These are phyloP conservation scores for Actias luna DNA, from an alignment of 2,888 invertebrate species.

Conservation along the genomic window DNA sequence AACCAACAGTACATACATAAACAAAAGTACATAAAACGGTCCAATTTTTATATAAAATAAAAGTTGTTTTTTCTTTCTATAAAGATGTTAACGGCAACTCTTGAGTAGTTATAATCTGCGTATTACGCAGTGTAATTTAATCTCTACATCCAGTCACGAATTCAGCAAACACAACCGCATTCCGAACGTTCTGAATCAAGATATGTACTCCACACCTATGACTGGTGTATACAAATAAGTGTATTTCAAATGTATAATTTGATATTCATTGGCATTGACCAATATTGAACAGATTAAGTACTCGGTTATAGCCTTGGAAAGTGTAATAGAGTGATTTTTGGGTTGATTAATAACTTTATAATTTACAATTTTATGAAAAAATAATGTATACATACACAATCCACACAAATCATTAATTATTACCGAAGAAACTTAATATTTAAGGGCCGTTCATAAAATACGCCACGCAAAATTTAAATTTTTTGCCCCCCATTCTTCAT, in stretches of 20 bases:
- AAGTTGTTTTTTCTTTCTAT: not conserved
- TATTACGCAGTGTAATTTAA: conserved; percentile 47
- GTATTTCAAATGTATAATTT: not conserved
- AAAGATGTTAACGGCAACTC: conserved; percentile 1
- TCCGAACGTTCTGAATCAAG: conserved; percentile 29
- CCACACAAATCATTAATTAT: too few species aligned
- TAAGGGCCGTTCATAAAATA: too few species aligned
- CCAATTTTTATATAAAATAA: too few species aligned
- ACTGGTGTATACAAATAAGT: not conserved
- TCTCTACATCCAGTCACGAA: conserved; percentile 37
- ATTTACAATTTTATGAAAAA: too few species aligned
- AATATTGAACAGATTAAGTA: not conserved
- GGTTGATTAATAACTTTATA: conserved; percentile 14
- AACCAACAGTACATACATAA: too few species aligned
- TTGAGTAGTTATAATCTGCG: conserved; percentile 21
- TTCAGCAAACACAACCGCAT: conserved; percentile 48
- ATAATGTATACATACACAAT: too few species aligned
- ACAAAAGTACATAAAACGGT: too few species aligned
- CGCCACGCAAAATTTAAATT: too few species aligned
- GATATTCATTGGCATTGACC: not conserved
- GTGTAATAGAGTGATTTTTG: not conserved
- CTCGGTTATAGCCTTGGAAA: not conserved
- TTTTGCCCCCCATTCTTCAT: too few species aligned
- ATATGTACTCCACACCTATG: conserved; percentile 7
- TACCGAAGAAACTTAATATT: too few species aligned